phyloP scores from a whole-genome alignment of 2,113 vertebrate species.

The Vulpes vulpes region DNA sequence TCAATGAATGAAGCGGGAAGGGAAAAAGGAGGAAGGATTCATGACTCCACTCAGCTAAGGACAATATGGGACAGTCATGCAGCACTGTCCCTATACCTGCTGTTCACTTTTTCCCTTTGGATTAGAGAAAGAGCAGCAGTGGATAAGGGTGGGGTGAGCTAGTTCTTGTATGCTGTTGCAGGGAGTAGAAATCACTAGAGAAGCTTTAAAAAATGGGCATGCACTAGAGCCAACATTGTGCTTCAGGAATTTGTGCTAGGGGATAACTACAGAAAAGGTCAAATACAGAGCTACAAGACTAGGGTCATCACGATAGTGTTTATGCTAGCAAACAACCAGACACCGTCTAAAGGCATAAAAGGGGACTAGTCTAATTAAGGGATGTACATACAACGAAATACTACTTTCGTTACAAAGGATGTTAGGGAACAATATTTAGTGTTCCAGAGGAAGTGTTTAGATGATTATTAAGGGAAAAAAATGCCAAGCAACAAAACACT shows the following conservation, averaged over 20 bases:
- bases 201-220: not conserved
- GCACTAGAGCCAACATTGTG: not conserved
- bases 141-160: not conserved
- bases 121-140: not conserved
- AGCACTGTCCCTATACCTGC: not conserved
- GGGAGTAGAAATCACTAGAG: not conserved
- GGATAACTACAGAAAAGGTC: not conserved
- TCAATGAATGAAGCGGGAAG: not conserved
- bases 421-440: not conserved
- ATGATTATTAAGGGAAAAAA: not conserved
- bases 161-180: not conserved
- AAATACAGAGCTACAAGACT: not conserved
- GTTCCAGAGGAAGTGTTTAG: conserved; percentile 28
- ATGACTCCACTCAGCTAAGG: not conserved
- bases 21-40: not conserved
- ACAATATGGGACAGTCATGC: not conserved
- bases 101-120: not conserved
- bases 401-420: conserved; percentile 7
- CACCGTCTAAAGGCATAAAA: not conserved
- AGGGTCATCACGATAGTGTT: not conserved
- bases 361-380: not conserved
- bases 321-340: not conserved
- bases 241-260: not conserved
- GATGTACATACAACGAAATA: not conserved
- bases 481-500: not conserved